Base-by-base conservation (phyloP, 2,797 vertebrate genomes). In the Melopsittacus undulatus region DNA sequence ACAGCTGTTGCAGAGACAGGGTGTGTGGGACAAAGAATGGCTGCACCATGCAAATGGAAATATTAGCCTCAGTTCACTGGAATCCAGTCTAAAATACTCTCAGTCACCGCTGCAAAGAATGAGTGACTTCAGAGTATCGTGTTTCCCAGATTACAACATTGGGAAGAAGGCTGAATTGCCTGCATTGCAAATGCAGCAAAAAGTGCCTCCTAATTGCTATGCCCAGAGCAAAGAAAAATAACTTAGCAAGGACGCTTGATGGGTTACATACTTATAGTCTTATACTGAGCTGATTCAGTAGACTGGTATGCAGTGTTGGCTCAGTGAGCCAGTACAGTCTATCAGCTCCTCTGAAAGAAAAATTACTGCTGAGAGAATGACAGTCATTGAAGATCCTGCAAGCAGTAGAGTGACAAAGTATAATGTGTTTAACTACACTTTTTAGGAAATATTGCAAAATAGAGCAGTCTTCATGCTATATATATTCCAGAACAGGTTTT, bases 191-290 rank as follows among this genome's bases (percentile, higher is more conserved):
- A 88, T 79, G 87, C 67, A 72, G 83, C 86, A 75, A 95, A 89
- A 93, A 90, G 62, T 54, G 83, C 69, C 61, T 83, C 85, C 81
- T 95, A 91, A 94, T 69, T 92, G 62, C 66, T 86, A 36, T 81
- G 94, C 94, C 90, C 81, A 51, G 38, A 91, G 95, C 87, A 95
- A 92, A 94, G 73, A 75, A 91, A 94, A 95, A 90, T 88, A 95
- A 90, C 83, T 95, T 90, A 12, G 79, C 90, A 66, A 32, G 80
- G 83, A 83, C 81, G 73, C 82, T 91, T 94, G 87, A 76, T 94
- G 91, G 69, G 73, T 92, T 94, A 95, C 90, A 95, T 88, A 91
- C 83, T 93, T 73, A 62, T 45, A 73, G 67, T 43, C 91, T 90
- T 92, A 72, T 7, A 72, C 34, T 38, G 75, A 86, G 91, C 93